Evolutionary conservation across 2,888 invertebrate genomes (phyloP).

Genomic region (Lymantria dispar): DNA sequence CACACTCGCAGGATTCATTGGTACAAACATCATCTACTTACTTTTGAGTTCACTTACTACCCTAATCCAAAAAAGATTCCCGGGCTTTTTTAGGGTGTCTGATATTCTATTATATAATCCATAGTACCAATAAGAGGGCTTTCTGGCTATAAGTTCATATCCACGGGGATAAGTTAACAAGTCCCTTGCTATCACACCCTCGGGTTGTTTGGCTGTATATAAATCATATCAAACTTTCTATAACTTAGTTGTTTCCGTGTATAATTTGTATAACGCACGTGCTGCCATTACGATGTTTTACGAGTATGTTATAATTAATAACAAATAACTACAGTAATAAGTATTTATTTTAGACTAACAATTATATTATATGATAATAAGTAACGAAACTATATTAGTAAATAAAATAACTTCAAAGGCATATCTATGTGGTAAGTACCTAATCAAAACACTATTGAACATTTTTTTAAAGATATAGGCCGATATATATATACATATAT

Average conservation of each 20-base stretch:
- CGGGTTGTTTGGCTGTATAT: conserved; percentile 54
- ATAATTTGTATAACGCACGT: conserved; percentile 54
- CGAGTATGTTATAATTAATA: neutral
- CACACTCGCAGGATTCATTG: no score
- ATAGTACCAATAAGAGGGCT: neutral
- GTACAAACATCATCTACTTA: no score
- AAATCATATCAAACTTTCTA: conserved; percentile 58
- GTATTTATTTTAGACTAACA: neutral
- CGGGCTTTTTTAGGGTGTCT: no score
- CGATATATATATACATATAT: no score
- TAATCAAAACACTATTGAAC: no score
- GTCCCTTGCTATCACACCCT: neutral
- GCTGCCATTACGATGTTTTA: conserved; percentile 21
- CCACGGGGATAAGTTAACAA: neutral
- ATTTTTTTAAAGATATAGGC: no score
- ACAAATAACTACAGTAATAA: neutral
- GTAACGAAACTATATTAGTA: neutral
- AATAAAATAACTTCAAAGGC: no score
- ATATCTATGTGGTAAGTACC: no score
- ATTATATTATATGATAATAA: neutral
- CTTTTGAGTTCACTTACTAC: no score
- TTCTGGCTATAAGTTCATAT: neutral
- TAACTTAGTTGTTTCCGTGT: conserved; percentile 60
- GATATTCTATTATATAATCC: no score
- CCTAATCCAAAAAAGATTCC: no score